These are phyloP conservation scores for Macrosiphum euphorbiae DNA, from an alignment of 2,888 invertebrate genomes.

Conservation along the genomic window DNA sequence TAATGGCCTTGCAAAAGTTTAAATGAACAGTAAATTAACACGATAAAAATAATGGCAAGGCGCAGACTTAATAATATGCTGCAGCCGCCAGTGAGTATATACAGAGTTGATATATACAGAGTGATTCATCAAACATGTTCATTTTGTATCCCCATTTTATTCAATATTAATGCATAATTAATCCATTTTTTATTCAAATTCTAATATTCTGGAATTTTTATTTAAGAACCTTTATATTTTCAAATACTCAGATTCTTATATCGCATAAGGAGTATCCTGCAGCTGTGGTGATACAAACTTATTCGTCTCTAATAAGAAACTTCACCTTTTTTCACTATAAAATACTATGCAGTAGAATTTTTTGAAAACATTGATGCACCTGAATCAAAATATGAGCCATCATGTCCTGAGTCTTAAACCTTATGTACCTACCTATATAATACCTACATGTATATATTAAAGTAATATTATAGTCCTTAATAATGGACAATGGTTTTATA, in stretches of 20 bases:
- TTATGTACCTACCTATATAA: too few relatives aligned
- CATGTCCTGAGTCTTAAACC: too few relatives aligned
- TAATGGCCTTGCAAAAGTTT: constrained; percentile 19
- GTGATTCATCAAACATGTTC: not conserved
- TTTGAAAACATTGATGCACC: too few relatives aligned
- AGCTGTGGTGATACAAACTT: not conserved
- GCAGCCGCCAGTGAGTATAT: not conserved
- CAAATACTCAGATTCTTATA: not conserved
- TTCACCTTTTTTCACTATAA: too few relatives aligned
- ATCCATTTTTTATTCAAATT: not conserved
- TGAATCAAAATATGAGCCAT: too few relatives aligned
- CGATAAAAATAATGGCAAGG: not conserved
- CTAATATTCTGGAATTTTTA: not conserved
- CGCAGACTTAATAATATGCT: not conserved
- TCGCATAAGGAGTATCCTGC: not conserved
- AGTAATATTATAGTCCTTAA: too few relatives aligned
- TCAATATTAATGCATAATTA: not conserved
- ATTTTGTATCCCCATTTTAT: not conserved
- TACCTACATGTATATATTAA: too few relatives aligned
- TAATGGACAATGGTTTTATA: too few relatives aligned
- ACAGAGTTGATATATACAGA: not conserved
- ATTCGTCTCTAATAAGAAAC: too few relatives aligned
- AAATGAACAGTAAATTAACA: constrained; percentile 20
- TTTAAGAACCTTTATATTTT: not conserved
- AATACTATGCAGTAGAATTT: too few relatives aligned